A percentile compares a stretch with the other conserved stretches of the same genome.
phyloP scores from a whole-genome alignment of 2,797 vertebrate genomes.

The Paramormyrops hopkinsi region DNA sequence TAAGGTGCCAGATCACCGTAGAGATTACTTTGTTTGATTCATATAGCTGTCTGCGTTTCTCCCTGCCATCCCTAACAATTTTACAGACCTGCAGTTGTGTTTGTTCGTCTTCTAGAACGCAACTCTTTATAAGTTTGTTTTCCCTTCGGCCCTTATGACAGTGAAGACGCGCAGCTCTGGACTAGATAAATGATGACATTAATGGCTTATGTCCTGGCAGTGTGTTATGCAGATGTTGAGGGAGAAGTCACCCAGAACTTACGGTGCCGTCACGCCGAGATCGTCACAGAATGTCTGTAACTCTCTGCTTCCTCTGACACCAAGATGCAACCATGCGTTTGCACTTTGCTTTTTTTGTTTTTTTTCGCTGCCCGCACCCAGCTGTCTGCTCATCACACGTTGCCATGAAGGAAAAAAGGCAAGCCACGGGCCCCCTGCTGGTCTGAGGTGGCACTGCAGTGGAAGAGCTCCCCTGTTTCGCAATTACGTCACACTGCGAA shows the following conservation, averaged over 20 bases:
- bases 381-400: not conserved
- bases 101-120: not conserved
- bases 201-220: not conserved
- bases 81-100: not conserved
- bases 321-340: not conserved
- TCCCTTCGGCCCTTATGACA: not conserved
- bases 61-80: not conserved
- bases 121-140: not conserved
- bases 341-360: not conserved
- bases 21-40: not conserved
- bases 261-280: not conserved
- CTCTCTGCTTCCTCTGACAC: not conserved
- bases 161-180: not conserved
- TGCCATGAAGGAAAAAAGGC: constrained; percentile 15
- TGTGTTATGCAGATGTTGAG: not conserved
- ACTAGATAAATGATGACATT: not conserved
- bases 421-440: constrained; percentile 48
- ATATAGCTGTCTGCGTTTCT: not conserved
- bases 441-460: constrained; percentile 37
- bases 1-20: not conserved
- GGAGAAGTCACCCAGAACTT: not conserved
- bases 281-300: not conserved
- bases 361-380: not conserved
- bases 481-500: not conserved
- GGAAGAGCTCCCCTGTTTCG: constrained; percentile 14